A percentile compares a stretch with the other conserved stretches of the same genome.
These are phyloP conservation scores for Tetramorium alpestre DNA, from an alignment of 1,140 invertebrate species.

Conservation along the genomic window DNA sequence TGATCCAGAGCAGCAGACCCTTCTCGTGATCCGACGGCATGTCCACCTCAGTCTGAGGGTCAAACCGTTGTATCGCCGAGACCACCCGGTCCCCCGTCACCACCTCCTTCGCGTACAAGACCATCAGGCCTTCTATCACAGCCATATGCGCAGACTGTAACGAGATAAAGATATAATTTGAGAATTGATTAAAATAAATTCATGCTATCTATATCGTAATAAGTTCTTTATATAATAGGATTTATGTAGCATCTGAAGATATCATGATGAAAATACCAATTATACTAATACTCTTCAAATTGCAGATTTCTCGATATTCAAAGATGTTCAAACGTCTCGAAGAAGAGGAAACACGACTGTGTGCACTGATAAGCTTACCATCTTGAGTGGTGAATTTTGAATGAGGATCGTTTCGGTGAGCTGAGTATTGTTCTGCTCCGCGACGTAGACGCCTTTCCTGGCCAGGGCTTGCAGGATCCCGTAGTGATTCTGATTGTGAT, in stretches of 20 bases:
- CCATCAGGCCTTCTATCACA: conserved; percentile 99
- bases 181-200: background rate
- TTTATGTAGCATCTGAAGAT: background rate
- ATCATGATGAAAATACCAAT: background rate
- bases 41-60: conserved; percentile 79
- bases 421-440: conserved; percentile 93
- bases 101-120: conserved; percentile 96
- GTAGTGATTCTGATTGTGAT: conserved; percentile 97
- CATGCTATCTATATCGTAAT: background rate
- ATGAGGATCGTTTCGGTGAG: conserved; percentile 98
- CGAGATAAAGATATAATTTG: background rate
- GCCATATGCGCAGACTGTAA: conserved; percentile 96
- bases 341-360: background rate
- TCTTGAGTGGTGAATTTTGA: conserved; percentile 97
- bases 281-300: background rate
- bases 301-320: background rate
- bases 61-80: conserved; percentile 93
- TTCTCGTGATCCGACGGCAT: conserved; percentile 92
- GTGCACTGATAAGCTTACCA: conserved; percentile 88
- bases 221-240: background rate
- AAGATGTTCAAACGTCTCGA: background rate
- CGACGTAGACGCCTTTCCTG: conserved; percentile 95
- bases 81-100: conserved; percentile 95
- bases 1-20: conserved; percentile 96
- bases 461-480: conserved; percentile 96